Evolutionary conservation across 2,888 invertebrate species (phyloP).

Genomic region (Ditylenchus weischeri): DNA sequence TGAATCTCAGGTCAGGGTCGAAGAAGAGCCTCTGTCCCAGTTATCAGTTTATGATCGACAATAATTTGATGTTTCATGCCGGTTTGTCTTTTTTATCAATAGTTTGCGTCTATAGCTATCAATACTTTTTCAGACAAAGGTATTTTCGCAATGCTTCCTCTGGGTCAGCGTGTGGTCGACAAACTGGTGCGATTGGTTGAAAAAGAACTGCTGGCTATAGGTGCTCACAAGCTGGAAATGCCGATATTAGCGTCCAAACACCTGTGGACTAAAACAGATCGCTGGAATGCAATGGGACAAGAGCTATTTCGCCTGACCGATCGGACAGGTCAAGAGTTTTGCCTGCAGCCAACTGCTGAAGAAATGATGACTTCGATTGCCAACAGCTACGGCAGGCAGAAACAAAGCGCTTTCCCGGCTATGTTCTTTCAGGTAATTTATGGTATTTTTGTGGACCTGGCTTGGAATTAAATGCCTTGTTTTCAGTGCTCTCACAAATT

Average conservation of each 20-base stretch:
- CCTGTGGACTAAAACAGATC: slow-evolving; percentile 60
- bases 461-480: background rate
- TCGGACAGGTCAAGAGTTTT: slow-evolving; percentile 71
- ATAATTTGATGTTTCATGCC: slow-evolving; percentile 47
- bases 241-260: slow-evolving; percentile 69
- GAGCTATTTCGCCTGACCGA: slow-evolving; percentile 64
- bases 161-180: slow-evolving; percentile 74
- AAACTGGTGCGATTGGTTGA: slow-evolving; percentile 75
- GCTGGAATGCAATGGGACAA: slow-evolving; percentile 66
- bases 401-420: slow-evolving; percentile 42
- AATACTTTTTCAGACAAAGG: slow-evolving; percentile 40
- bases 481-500: slow-evolving; percentile 77
- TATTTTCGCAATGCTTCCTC: slow-evolving; percentile 67
- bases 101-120: slow-evolving; percentile 14
- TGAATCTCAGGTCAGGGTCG: slow-evolving; percentile 8
- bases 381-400: slow-evolving; percentile 51
- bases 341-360: slow-evolving; percentile 92
- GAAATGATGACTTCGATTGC: slow-evolving; percentile 76
- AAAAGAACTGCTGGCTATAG: slow-evolving; percentile 70
- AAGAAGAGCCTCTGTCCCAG: slow-evolving; percentile 32
- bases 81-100: slow-evolving; percentile 29
- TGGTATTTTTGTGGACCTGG: background rate
- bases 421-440: slow-evolving; percentile 46
- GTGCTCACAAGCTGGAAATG: slow-evolving; percentile 76
- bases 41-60: slow-evolving; percentile 43